Conservation (phyloP, 1,140 invertebrate genomes). For the Orchesella cincta region DNA sequence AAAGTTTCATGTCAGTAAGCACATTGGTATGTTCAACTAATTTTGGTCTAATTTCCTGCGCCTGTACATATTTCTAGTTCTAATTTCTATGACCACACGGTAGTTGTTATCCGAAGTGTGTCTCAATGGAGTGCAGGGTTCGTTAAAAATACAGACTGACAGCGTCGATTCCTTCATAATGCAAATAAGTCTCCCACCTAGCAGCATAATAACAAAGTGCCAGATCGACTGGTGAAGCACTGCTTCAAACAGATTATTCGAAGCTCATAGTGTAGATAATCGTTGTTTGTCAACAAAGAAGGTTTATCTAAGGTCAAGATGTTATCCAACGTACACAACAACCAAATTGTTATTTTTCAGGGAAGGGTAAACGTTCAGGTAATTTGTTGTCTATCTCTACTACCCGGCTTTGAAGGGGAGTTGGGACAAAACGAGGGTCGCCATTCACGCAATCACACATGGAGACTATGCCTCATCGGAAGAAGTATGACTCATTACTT, state of each 20-base stretch:
- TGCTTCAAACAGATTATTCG: slow-evolving; percentile 83
- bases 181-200: slow-evolving; percentile 76
- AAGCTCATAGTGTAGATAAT: slow-evolving; percentile 66
- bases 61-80: slow-evolving; percentile 52
- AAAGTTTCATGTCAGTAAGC: slow-evolving; percentile 52
- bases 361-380: slow-evolving; percentile 75
- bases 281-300: not conserved
- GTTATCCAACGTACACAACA: not conserved
- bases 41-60: no score
- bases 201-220: no score
- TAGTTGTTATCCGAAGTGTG: slow-evolving; percentile 75
- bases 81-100: not conserved
- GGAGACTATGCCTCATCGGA: slow-evolving; percentile 96
- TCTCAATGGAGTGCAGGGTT: slow-evolving; percentile 91
- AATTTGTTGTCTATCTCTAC: slow-evolving; percentile 91
- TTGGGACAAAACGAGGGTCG: slow-evolving; percentile 84
- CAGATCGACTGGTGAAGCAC: slow-evolving; percentile 81
- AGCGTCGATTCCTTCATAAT: slow-evolving; percentile 80
- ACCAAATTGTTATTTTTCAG: slow-evolving; percentile 56
- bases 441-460: slow-evolving; percentile 90
- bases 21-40: no score
- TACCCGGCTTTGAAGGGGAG: slow-evolving; percentile 96
- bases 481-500: slow-evolving; percentile 75
- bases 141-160: slow-evolving; percentile 87
- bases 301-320: not conserved